phyloP scores from a whole-genome alignment of 2,113 vertebrate genomes.

The Cricetomys ansorgei region DNA sequence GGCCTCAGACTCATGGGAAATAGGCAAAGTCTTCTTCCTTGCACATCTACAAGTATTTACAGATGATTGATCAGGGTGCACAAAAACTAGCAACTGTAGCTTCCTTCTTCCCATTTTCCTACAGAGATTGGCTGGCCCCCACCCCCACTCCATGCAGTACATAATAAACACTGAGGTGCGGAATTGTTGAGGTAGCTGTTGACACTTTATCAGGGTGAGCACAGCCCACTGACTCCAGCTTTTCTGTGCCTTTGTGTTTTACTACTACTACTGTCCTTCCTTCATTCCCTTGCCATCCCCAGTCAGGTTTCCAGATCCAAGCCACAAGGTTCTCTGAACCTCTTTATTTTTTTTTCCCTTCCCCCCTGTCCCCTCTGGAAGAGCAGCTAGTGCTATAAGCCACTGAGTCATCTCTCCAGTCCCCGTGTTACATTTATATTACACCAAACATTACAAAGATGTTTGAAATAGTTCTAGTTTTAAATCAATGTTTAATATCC shows the following conservation, averaged over 20 bases:
- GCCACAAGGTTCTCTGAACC: background rate
- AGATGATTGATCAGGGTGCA: background rate
- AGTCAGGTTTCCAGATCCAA: background rate
- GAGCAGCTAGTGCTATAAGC: background rate
- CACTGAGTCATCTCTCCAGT: background rate
- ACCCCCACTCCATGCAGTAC: rapidly evolving
- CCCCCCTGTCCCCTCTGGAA: too few species aligned
- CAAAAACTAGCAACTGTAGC: background rate
- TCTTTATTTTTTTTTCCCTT: background rate
- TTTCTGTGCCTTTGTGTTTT: background rate
- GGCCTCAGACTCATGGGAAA: background rate
- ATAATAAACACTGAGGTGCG: background rate
- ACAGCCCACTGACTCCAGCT: background rate
- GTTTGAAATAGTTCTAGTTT: background rate
- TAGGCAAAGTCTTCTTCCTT: background rate
- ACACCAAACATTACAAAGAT: background rate
- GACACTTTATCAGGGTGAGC: too few species aligned
- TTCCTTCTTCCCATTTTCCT: background rate
- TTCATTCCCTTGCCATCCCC: background rate
- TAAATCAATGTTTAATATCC: background rate
- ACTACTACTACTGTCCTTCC: background rate
- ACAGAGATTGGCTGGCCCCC: background rate
- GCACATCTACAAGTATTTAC: background rate
- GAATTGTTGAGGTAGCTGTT: background rate
- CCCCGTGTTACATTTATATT: background rate